phyloP scores from a whole-genome alignment of 37 sponge, comb jelly and placozoan genomes.

The Tethya wilhelma region DNA sequence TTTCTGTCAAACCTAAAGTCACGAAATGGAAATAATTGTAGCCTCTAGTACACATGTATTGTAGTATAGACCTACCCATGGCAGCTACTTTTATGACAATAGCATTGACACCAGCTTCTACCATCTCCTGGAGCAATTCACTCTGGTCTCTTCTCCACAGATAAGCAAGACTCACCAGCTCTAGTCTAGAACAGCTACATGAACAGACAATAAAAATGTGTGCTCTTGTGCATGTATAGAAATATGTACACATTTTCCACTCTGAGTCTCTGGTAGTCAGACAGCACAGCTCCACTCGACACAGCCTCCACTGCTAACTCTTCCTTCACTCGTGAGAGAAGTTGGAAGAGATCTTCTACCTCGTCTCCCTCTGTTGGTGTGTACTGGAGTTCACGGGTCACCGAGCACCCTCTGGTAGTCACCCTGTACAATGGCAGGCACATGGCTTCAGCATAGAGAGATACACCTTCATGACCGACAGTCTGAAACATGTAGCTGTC shows the following conservation, averaged over 20 bases:
- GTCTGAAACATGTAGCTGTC: conserved; percentile 99
- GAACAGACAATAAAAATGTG: background rate
- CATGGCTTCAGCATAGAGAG: conserved; percentile 79
- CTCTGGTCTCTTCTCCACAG: conserved; percentile 93
- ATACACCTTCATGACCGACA: conserved; percentile 91
- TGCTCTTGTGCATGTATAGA: background rate
- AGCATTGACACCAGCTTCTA: conserved; percentile 70
- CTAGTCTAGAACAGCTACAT: conserved; percentile 86
- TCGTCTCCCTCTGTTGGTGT: conserved; percentile 71
- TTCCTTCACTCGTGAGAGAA: conserved; percentile 68
- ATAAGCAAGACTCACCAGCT: conserved; percentile 85
- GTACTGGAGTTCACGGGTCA: conserved; percentile 63
- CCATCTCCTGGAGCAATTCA: conserved; percentile 90
- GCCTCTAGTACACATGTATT: background rate
- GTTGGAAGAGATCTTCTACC: conserved; percentile 91
- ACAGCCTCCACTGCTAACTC: conserved; percentile 80
- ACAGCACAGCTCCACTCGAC: conserved; percentile 92
- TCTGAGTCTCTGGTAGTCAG: conserved; percentile 94
- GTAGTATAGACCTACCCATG: conserved; percentile 62
- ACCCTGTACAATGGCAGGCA: conserved; percentile 80
- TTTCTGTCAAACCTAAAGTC: conserved; percentile 58
- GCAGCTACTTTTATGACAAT: conserved; percentile 92
- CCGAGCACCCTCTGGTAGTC: conserved; percentile 63
- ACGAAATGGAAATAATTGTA: background rate
- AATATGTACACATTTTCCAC: conserved; percentile 90